Percentiles rank a stretch among this genome's conserved stretches.
Conservation (phyloP, 1,140 invertebrate genomes). For the Conus ventricosus region DNA sequence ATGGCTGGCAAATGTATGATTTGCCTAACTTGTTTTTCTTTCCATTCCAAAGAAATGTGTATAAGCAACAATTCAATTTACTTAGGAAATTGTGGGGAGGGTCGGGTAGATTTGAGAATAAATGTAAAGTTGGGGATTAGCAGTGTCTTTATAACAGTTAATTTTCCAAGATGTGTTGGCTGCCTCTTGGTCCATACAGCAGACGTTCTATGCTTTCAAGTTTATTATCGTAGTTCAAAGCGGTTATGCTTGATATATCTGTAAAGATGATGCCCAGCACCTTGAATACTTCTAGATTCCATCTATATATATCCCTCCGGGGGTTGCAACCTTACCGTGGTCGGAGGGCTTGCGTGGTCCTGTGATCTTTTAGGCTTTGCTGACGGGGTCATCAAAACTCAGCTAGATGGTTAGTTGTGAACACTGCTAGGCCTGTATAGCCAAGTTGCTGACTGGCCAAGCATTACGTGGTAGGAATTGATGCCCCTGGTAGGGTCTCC, state of each 20-base stretch:
- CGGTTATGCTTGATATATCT: background rate
- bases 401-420: too few species aligned
- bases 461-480: too few species aligned
- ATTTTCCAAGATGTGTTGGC: background rate
- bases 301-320: too few species aligned
- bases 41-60: background rate
- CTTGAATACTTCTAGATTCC: constrained; percentile 2
- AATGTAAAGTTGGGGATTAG: background rate
- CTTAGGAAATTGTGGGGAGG: background rate
- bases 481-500: too few species aligned
- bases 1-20: background rate
- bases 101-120: background rate
- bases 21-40: background rate
- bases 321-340: too few species aligned
- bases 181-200: too few species aligned
- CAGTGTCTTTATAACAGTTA: background rate
- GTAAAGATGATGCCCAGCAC: constrained; percentile 13
- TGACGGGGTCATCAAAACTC: too few species aligned
- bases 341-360: too few species aligned
- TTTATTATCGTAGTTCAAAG: constrained; percentile 7
- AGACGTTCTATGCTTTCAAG: background rate
- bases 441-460: too few species aligned
- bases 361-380: too few species aligned
- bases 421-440: too few species aligned
- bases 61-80: background rate